A percentile compares a stretch with the other conserved stretches of the same genome.
These are phyloP conservation scores for Bimastos eiseni DNA, from an alignment of 2,888 invertebrate species.

Conservation along the genomic window DNA sequence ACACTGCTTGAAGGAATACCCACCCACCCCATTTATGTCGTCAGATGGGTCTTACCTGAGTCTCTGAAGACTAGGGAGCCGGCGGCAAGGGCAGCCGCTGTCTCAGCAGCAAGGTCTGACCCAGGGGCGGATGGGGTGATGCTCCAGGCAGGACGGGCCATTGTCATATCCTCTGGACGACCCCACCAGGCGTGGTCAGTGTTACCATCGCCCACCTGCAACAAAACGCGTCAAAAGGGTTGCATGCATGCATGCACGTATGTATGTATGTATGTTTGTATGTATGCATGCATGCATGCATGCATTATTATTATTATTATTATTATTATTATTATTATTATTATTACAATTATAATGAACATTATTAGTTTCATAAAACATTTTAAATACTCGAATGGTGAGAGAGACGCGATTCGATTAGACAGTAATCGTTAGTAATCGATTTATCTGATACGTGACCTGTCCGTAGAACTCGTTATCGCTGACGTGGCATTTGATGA, in stretches of 20 bases:
- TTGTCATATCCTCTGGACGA: conserved; percentile 69
- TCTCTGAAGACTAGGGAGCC: conserved; percentile 64
- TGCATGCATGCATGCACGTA: background rate
- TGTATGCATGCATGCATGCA: conserved; percentile 31
- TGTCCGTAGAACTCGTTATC: conserved; percentile 42
- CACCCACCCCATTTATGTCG: background rate
- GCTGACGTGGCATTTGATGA: conserved; percentile 64
- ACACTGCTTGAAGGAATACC: too few species aligned
- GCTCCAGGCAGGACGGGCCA: conserved; percentile 67
- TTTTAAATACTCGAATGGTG: too few species aligned
- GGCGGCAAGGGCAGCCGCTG: conserved; percentile 68
- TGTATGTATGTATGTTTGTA: conserved; percentile 18
- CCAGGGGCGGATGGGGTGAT: conserved; percentile 68
- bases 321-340: too few species aligned
- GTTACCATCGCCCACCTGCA: conserved; percentile 62
- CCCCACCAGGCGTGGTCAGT: conserved; percentile 70
- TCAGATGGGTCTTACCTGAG: conserved; percentile 17
- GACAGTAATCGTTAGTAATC: too few species aligned
- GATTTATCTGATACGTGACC: conserved; percentile 30
- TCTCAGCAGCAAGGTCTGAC: conserved; percentile 69
- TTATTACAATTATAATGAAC: too few species aligned
- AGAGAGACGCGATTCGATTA: too few species aligned
- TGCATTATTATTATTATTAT: background rate
- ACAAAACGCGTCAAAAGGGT: background rate
- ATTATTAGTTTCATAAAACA: too few species aligned